These are phyloP conservation scores for Aphelenchoides avenae DNA, from an alignment of 1,140 invertebrate genomes.

Conservation along the genomic window DNA sequence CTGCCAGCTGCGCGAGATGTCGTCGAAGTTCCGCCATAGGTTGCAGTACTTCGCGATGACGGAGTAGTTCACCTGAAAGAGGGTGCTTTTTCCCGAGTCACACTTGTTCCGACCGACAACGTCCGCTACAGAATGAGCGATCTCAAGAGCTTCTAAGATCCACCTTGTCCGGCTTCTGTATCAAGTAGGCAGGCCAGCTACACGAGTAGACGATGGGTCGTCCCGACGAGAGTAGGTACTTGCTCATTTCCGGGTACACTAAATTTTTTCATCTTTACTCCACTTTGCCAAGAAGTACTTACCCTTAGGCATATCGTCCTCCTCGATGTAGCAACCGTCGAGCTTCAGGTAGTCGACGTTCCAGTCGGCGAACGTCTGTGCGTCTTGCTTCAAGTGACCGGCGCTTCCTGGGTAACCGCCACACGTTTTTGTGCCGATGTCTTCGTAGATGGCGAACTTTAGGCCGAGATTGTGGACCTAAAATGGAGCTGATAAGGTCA, in stretches of 20 bases:
- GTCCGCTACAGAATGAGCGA: no score
- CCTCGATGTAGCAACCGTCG: constrained; percentile 85
- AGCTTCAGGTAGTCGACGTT: constrained; percentile 92
- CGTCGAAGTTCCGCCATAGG: constrained; percentile 90
- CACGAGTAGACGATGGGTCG: constrained; percentile 91
- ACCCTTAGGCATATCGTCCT: constrained; percentile 76
- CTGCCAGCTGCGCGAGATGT: constrained; percentile 83
- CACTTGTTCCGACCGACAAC: no score
- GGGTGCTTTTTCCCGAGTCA: background rate
- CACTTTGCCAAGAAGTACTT: no score
- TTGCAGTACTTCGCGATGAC: constrained; percentile 83
- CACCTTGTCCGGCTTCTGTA: no score
- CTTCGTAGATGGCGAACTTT: constrained; percentile 94
- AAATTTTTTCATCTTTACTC: background rate
- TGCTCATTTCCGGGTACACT: constrained; percentile 87
- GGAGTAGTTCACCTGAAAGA: constrained; percentile 68
- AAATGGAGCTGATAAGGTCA: no score
- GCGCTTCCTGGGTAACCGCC: constrained; percentile 87
- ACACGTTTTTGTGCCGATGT: constrained; percentile 90
- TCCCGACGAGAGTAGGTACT: constrained; percentile 78
- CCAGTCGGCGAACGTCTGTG: constrained; percentile 89
- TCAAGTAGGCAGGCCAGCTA: constrained; percentile 83
- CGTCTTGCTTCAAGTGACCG: constrained; percentile 77
- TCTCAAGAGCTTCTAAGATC: background rate
- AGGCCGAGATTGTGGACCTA: constrained; percentile 87